Percentiles rank a stretch among this genome's conserved stretches.
phyloP scores from a whole-genome alignment of 2,888 invertebrate species.

The Cerastoderma edule region DNA sequence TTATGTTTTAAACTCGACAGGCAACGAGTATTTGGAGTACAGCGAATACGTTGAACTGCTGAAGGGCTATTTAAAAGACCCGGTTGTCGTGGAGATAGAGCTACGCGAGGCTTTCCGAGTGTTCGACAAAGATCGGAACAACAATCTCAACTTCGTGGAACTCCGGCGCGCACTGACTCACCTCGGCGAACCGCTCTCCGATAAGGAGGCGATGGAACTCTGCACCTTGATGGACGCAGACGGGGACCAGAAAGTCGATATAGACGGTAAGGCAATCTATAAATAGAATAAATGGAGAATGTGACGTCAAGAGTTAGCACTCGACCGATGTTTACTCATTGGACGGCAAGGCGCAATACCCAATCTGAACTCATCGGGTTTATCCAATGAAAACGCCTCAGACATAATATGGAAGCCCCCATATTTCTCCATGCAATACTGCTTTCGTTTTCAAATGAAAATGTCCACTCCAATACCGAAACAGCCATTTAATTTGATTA shows the following conservation, averaged over 20 bases:
- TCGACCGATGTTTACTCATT: no score
- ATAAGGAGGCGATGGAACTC: constrained; percentile 45
- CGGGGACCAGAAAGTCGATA: constrained; percentile 47
- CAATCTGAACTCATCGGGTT: no score
- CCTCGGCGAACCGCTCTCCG: constrained; percentile 54
- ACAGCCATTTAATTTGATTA: no score
- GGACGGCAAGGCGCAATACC: no score
- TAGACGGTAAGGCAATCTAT: constrained; percentile 49
- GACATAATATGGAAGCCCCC: no score
- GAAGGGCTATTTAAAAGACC: constrained; percentile 39
- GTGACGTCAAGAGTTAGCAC: no score
- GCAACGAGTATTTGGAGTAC: constrained; percentile 39
- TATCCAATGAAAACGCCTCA: no score
- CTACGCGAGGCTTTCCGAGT: constrained; percentile 56
- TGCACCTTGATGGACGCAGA: constrained; percentile 50
- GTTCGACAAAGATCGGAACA: constrained; percentile 48
- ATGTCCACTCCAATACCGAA: neutral
- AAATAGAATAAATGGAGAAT: no score
- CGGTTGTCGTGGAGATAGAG: constrained; percentile 53
- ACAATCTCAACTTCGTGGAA: constrained; percentile 48
- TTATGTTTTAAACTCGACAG: no score
- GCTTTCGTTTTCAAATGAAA: no score
- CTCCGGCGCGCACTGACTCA: constrained; percentile 41
- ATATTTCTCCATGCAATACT: neutral
- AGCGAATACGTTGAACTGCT: constrained; percentile 51